These are phyloP conservation scores for Amphipoea oculea DNA, from an alignment of 2,888 invertebrate species.

Conservation along the genomic window DNA sequence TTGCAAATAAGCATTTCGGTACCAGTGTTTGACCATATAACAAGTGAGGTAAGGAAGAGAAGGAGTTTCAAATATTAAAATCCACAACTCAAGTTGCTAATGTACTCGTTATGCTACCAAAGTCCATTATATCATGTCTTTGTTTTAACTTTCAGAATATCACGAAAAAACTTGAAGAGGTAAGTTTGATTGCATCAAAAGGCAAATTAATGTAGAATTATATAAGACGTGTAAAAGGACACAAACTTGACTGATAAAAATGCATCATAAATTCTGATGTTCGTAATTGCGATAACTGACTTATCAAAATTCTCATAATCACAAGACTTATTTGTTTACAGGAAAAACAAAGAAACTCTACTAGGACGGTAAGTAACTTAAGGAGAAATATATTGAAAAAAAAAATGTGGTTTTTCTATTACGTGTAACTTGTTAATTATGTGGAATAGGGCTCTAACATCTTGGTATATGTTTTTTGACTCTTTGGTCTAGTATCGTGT, in stretches of 20 bases:
- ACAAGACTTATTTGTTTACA: slow-evolving; percentile 70
- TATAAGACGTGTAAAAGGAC: slow-evolving; percentile 7
- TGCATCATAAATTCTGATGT: slow-evolving; percentile 7
- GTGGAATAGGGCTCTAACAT: no score
- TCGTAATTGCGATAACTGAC: slow-evolving; percentile 22
- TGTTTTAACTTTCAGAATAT: slow-evolving; percentile 81
- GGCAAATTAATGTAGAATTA: background rate
- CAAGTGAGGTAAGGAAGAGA: slow-evolving; percentile 76
- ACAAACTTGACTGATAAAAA: slow-evolving; percentile 19
- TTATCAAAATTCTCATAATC: slow-evolving; percentile 33
- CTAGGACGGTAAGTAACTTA: slow-evolving; percentile 82
- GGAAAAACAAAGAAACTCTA: slow-evolving; percentile 85
- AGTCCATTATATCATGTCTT: background rate
- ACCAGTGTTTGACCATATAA: slow-evolving; percentile 84
- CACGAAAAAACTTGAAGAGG: slow-evolving; percentile 81
- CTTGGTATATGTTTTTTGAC: no score
- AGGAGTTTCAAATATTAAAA: background rate
- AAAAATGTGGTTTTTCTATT: no score
- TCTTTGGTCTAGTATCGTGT: no score
- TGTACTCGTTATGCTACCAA: background rate
- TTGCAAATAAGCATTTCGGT: slow-evolving; percentile 85
- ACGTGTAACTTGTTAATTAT: no score
- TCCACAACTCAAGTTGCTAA: background rate
- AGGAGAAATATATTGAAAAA: no score
- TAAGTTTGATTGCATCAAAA: slow-evolving; percentile 62